These are phyloP conservation scores for Trypoxylus dichotomus DNA, from an alignment of 1,140 invertebrate species.

Conservation along the genomic window DNA sequence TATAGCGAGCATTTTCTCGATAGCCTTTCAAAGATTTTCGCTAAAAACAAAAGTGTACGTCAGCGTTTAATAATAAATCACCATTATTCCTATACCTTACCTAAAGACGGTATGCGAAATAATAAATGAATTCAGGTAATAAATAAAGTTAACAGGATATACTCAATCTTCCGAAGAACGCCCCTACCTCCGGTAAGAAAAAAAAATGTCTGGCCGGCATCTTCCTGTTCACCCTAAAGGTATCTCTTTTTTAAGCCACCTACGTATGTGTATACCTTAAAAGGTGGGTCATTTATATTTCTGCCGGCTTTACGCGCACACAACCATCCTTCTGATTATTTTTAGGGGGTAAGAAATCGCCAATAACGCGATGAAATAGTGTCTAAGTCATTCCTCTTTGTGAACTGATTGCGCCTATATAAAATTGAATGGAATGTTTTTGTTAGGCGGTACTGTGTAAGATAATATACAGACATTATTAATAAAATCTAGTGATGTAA, in stretches of 20 bases:
- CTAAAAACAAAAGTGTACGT: constrained; percentile 18
- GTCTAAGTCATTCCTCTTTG: background rate
- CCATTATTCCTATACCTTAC: constrained; percentile 7
- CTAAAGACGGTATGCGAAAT: constrained; percentile 17
- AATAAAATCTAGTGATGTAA: no score
- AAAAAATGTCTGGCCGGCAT: background rate
- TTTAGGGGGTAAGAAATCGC: background rate
- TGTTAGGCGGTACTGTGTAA: no score
- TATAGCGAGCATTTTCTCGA: background rate
- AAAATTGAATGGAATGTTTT: no score
- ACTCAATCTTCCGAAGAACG: background rate
- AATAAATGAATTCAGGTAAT: constrained; percentile 21
- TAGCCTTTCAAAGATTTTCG: constrained; percentile 8
- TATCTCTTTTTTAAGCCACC: background rate
- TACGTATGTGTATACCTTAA: background rate
- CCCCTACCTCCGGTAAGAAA: background rate
- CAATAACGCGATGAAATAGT: background rate
- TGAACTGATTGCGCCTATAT: no score
- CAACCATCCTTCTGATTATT: background rate
- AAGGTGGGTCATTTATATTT: background rate
- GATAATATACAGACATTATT: no score
- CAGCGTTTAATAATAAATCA: constrained; percentile 15
- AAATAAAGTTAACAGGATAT: constrained; percentile 19
- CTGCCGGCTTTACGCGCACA: background rate
- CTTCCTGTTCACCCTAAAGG: background rate